A percentile compares a stretch with the other conserved stretches of the same genome.
Conservation (phyloP, 2,113 vertebrate species). For the Elaphurus davidianus region DNA sequence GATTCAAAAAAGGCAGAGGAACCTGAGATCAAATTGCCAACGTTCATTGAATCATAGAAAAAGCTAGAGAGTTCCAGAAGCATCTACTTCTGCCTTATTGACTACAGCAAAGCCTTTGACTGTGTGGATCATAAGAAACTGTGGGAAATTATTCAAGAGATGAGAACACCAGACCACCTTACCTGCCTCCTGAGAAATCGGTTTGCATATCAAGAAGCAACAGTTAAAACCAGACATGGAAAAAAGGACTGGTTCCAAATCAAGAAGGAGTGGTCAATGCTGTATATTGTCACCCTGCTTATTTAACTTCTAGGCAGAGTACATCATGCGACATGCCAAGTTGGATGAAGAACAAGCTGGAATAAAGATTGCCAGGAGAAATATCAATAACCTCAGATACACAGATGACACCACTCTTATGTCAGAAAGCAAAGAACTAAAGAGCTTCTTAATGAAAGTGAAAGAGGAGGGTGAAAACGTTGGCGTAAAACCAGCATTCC, state of each 20-base stretch:
- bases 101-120: not conserved
- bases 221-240: not conserved
- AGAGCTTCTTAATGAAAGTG: not conserved
- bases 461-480: not conserved
- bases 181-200: not conserved
- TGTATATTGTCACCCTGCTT: not conserved
- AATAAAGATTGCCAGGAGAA: not conserved
- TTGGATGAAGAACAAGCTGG: not conserved
- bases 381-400: not conserved
- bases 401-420: not conserved
- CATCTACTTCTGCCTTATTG: not conserved
- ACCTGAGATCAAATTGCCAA: not conserved
- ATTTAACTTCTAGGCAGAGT: not conserved
- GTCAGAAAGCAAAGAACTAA: not conserved
- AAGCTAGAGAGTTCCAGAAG: not conserved
- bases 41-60: not conserved
- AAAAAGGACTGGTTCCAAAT: not conserved
- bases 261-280: not conserved
- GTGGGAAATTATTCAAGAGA: not conserved
- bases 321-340: accelerated
- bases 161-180: not conserved
- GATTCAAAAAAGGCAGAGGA: not conserved
- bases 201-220: not conserved
- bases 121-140: not conserved
- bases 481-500: not conserved